Evolutionary conservation across 2,888 invertebrate genomes (phyloP).

Genomic region (Andrena dorsata): DNA sequence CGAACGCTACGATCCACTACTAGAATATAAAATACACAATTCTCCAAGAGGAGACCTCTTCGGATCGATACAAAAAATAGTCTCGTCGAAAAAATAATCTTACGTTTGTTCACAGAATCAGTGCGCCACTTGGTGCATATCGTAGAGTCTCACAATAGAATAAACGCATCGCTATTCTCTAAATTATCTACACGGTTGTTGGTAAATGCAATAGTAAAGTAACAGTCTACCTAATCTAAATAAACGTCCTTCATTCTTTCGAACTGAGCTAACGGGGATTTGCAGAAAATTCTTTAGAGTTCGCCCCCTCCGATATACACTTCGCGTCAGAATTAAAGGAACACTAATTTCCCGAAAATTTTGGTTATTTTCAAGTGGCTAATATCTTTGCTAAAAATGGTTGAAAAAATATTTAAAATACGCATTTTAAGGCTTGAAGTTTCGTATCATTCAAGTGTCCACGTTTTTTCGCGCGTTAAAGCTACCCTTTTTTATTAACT

Average conservation of each 20-base stretch:
- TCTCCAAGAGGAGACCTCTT: neutral
- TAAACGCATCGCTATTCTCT: slow-evolving; percentile 44
- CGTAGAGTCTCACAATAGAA: neutral
- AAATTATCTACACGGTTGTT: slow-evolving; percentile 13
- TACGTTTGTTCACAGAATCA: neutral
- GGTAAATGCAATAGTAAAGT: slow-evolving; percentile 43
- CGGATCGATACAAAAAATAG: slow-evolving; percentile 20
- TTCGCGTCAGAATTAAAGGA: too few relatives aligned
- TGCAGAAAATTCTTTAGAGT: slow-evolving; percentile 12
- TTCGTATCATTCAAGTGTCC: too few relatives aligned
- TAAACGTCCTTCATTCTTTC: neutral
- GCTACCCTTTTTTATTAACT: too few relatives aligned
- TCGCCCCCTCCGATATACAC: neutral
- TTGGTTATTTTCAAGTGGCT: too few relatives aligned
- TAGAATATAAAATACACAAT: slow-evolving; percentile 26
- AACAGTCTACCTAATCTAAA: slow-evolving; percentile 9
- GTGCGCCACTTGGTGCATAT: slow-evolving; percentile 3
- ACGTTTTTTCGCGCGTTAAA: too few relatives aligned
- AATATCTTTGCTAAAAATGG: too few relatives aligned
- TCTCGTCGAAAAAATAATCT: slow-evolving; percentile 32
- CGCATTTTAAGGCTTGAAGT: too few relatives aligned
- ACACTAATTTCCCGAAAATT: too few relatives aligned
- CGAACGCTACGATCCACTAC: slow-evolving; percentile 13
- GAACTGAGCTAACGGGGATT: neutral
- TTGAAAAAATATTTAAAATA: too few relatives aligned